phyloP scores from a whole-genome alignment of 2,113 vertebrate species.

The Sinocyclocheilus anophthalmus region DNA sequence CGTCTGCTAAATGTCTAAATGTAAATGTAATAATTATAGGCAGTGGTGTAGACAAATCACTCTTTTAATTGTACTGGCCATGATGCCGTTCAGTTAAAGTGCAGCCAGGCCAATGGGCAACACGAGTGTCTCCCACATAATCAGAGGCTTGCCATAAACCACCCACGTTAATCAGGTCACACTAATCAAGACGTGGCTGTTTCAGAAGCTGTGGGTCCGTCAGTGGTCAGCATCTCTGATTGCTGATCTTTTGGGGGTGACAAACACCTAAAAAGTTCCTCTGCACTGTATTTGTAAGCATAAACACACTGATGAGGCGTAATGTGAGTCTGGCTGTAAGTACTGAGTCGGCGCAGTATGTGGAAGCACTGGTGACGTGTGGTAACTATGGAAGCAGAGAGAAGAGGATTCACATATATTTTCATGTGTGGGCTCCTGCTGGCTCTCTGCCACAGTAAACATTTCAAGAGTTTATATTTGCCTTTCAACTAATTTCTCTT shows the following conservation, averaged over 20 bases:
- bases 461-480: neutral
- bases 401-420: too few relatives aligned
- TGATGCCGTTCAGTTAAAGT: neutral
- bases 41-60: neutral
- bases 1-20: too few relatives aligned
- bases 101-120: neutral
- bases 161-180: neutral
- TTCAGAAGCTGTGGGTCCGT: neutral
- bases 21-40: too few relatives aligned
- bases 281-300: neutral
- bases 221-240: neutral
- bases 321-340: neutral
- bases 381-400: too few relatives aligned
- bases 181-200: neutral
- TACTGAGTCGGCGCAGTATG: too few relatives aligned
- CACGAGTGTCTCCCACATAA: neutral
- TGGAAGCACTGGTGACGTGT: too few relatives aligned
- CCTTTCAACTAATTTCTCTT: neutral
- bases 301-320: too few relatives aligned
- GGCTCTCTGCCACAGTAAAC: neutral
- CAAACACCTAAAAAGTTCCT: neutral
- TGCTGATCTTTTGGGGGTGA: neutral
- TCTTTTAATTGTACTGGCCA: neutral
- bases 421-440: neutral
- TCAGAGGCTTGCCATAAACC: neutral